A percentile compares a stretch with the other conserved stretches of the same genome.
phyloP scores from a whole-genome alignment of 2,113 vertebrate species.

The Thermophis baileyi region DNA sequence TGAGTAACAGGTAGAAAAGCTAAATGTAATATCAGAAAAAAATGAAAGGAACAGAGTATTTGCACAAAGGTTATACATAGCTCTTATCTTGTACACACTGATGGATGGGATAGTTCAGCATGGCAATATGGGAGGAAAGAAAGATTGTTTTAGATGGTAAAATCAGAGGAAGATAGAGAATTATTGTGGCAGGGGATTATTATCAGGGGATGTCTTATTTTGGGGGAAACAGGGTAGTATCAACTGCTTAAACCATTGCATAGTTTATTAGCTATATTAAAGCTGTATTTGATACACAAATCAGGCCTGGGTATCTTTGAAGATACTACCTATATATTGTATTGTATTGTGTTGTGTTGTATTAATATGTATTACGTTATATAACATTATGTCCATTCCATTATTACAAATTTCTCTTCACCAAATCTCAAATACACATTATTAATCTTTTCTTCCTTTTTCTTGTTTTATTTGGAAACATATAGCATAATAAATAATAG shows the following conservation, averaged over 20 bases:
- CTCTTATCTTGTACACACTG: slow-evolving; percentile 36
- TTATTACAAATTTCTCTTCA: background rate
- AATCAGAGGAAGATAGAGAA: background rate
- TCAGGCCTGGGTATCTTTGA: background rate
- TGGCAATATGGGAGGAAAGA: slow-evolving; percentile 41
- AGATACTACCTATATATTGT: background rate
- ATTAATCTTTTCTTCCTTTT: background rate
- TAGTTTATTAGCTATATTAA: background rate
- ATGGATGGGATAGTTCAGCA: slow-evolving; percentile 2
- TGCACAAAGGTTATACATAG: background rate
- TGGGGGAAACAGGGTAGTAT: background rate
- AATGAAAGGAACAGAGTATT: background rate
- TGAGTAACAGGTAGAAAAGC: background rate
- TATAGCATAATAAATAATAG: background rate
- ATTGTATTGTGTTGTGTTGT: no score
- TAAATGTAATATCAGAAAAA: background rate
- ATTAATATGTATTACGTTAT: no score
- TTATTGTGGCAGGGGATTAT: background rate
- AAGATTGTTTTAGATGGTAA: slow-evolving; percentile 22
- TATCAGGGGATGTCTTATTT: no score
- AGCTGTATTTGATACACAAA: background rate
- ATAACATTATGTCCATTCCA: background rate
- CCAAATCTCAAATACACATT: background rate
- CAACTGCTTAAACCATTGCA: background rate
- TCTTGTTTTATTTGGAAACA: background rate